Conservation (phyloP, 2,113 vertebrate species). For the Tiliqua scincoides region DNA sequence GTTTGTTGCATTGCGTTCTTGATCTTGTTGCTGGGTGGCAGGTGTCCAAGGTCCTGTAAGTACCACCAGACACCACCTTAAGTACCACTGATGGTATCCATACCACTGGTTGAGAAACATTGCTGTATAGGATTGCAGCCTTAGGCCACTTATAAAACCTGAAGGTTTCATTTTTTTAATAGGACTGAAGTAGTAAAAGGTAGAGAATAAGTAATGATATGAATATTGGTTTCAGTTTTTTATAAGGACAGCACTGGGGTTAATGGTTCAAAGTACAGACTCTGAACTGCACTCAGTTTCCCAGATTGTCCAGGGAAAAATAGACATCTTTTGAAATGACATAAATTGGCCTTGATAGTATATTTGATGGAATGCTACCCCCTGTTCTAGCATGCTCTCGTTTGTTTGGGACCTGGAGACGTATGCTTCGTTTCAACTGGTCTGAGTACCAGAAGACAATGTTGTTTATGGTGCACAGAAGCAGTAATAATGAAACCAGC, state of each 20-base stretch:
- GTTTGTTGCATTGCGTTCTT: no score
- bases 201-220: no score
- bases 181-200: no score
- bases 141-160: conserved; percentile 5
- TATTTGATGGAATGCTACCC: neutral
- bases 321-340: neutral
- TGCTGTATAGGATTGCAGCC: neutral
- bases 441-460: conserved; percentile 8
- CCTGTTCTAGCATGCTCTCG: neutral
- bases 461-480: conserved; percentile 14
- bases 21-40: no score
- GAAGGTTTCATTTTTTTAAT: neutral
- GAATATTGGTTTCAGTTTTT: no score
- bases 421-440: neutral
- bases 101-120: no score
- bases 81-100: no score
- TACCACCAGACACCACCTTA: no score
- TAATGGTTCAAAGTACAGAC: no score
- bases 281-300: no score
- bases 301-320: neutral
- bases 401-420: neutral
- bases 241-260: no score
- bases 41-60: no score
- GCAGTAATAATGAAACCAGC: neutral
- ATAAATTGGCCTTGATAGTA: neutral